A percentile compares a stretch with the other conserved stretches of the same genome.
Evolutionary conservation across 2,113 vertebrate species (phyloP).

Genomic region (Pteronura brasiliensis): DNA sequence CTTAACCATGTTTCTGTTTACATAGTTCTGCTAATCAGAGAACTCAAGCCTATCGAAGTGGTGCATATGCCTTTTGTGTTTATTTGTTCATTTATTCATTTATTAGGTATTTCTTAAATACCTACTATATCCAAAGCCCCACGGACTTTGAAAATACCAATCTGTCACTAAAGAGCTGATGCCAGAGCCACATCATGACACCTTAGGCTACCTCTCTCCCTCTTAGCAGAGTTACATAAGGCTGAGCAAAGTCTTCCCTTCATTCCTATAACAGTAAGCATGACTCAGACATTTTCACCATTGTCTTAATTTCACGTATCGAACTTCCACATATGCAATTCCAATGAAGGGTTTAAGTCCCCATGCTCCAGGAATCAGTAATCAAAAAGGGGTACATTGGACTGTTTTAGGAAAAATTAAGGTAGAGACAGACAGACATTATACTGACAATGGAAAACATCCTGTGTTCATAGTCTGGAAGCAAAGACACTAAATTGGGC

Average conservation of each 20-base stretch:
- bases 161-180: neutral
- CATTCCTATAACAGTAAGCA: neutral
- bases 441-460: neutral
- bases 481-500: neutral
- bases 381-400: neutral
- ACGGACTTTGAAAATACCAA: neutral
- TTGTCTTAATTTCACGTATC: neutral
- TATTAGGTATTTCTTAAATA: neutral
- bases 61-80: neutral
- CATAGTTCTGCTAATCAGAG: neutral
- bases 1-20: neutral
- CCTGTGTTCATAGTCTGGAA: constrained; percentile 1
- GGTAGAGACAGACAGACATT: neutral
- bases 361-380: neutral
- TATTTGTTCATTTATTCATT: neutral
- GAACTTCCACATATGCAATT: neutral
- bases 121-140: neutral
- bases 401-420: neutral
- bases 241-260: neutral
- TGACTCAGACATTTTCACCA: neutral
- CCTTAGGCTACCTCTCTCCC: neutral
- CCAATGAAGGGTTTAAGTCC: neutral
- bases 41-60: neutral
- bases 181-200: neutral
- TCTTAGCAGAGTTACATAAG: neutral